phyloP scores from a whole-genome alignment of 2,113 vertebrate species.

The Cryptotis parvus region DNA sequence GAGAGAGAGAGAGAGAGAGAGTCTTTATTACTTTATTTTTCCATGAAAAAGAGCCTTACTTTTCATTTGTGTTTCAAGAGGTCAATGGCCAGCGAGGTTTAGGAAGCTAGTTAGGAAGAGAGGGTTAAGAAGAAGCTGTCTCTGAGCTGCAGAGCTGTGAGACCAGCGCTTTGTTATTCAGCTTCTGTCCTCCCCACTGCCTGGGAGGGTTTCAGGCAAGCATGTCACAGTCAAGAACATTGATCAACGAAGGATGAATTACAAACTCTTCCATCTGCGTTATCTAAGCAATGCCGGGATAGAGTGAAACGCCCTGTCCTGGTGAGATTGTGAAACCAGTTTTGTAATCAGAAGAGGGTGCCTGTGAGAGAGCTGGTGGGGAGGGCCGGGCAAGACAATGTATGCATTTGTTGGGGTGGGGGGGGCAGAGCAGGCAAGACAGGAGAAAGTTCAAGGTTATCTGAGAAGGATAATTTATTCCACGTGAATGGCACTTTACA shows the following conservation, averaged over 20 bases:
- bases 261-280: conserved; percentile 47
- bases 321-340: conserved; percentile 52
- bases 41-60: neutral
- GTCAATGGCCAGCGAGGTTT: neutral
- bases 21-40: neutral
- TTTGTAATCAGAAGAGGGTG: conserved; percentile 56
- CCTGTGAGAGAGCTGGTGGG: neutral
- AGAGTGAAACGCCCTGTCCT: conserved; percentile 57
- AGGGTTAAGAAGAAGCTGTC: neutral
- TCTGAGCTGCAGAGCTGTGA: neutral
- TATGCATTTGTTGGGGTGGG: conserved; percentile 40
- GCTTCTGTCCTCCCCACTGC: neutral
- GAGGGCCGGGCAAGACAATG: neutral
- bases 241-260: conserved; percentile 62
- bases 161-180: neutral
- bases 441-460: conserved; percentile 46
- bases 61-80: neutral
- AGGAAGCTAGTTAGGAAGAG: neutral
- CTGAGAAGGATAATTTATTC: conserved; percentile 34
- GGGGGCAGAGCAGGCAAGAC: neutral
- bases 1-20: neutral
- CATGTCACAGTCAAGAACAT: neutral
- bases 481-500: neutral
- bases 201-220: neutral
- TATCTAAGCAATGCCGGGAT: conserved; percentile 59